These are phyloP conservation scores for Loripinus fragilis DNA, from an alignment of 2,888 invertebrate genomes.

Conservation along the genomic window DNA sequence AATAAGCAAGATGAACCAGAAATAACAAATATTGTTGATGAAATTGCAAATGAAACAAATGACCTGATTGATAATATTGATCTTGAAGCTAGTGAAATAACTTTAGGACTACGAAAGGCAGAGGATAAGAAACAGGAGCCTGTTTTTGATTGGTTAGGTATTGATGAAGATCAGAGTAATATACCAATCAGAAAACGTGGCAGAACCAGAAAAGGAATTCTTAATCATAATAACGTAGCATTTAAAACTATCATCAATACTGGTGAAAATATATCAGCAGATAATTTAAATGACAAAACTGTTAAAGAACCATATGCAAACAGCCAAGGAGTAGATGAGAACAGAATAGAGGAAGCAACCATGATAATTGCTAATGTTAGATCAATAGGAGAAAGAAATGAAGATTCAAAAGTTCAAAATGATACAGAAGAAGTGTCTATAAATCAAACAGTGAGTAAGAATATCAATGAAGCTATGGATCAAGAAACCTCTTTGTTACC, in stretches of 20 bases:
- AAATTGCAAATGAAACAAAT: background rate
- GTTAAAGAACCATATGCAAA: background rate
- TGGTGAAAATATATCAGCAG: background rate
- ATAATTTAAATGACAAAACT: background rate
- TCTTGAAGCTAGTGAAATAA: conserved; percentile 5
- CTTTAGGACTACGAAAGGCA: background rate
- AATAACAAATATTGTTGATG: background rate
- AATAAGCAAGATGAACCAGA: background rate
- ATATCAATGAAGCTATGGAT: background rate
- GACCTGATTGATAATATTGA: conserved; percentile 9
- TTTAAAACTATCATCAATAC: background rate
- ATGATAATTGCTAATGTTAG: background rate
- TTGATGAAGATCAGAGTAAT: conserved; percentile 51
- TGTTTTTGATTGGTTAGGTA: conserved; percentile 49
- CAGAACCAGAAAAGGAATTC: conserved; percentile 35
- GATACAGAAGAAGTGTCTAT: background rate
- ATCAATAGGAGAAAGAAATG: background rate
- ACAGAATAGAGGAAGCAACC: background rate
- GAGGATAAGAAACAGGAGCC: conserved; percentile 1
- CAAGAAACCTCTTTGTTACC: conserved; percentile 20
- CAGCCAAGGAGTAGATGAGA: background rate
- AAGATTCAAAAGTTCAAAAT: background rate
- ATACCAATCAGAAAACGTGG: conserved; percentile 58
- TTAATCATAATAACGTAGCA: background rate
- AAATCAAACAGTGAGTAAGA: background rate